Evolutionary conservation across 2,888 invertebrate genomes (phyloP), one percentile per base, ranked within the genome.

Genomic region (Mythimna albipuncta): DNA sequence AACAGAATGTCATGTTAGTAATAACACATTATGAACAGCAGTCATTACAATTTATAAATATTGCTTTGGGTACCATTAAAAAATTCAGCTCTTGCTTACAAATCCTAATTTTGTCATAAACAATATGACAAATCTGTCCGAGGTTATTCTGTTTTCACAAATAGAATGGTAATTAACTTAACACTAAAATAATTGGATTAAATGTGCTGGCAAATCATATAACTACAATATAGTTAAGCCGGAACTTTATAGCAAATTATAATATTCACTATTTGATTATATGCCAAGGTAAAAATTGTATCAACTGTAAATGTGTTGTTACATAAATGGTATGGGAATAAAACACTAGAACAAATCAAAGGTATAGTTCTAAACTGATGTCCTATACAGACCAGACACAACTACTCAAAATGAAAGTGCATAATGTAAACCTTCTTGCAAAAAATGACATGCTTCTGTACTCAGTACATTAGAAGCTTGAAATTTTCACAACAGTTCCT

Each of bases 151-250:
- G 19, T 32, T 13, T 7, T 26, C 9, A 38, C 44, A 75, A 35
- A 63, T 52, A 38, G 6, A 47, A 38, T 63, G 11, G 11, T 47
- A 64, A 65, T 72, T 75, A 75, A 57, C 35, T 54, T 75, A 64
- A 50, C 21, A 50, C 11, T 32, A 9, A 75, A 65, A 68, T 47
- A 67, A 76, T 47, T 66, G 67, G 38, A 65, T 76, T 68, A 35
- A 50, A 50, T 38, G 50, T 50, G 44, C 16, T 21, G 6, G 10
- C 19, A 50, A 50, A 50, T 38, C 2, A 7, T 21, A n/a, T 2
- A 26, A 26, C n/a, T 67, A 21, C 21, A 16, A 35, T 16, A 50
- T 35, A 16, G 41, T 59, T 32, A 13, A 11, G 7, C 11, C 9
- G 9, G 1, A 6, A 63, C 11, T 16, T 61, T n/a, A 21, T 9